These are phyloP conservation scores for Pseudeuparius sepicola DNA, from an alignment of 2,888 invertebrate species.

Conservation along the genomic window DNA sequence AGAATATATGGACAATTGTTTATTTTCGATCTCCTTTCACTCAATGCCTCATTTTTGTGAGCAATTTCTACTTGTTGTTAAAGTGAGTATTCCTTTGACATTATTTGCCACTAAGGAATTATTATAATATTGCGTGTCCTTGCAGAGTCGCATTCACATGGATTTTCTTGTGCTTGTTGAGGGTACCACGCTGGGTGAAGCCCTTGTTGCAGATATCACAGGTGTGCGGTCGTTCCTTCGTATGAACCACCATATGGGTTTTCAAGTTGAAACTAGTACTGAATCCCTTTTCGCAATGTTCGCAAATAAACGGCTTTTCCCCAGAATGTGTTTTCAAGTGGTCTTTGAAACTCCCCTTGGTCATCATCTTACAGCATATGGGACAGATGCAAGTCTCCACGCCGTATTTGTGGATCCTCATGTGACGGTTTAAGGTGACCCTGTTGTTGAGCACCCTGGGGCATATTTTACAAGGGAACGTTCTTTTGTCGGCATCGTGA, in stretches of 20 bases:
- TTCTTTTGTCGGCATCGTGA: slow-evolving; percentile 18
- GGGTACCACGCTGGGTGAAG: slow-evolving; percentile 16
- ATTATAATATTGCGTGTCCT: too few species aligned
- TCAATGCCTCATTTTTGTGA: too few species aligned
- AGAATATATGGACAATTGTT: too few species aligned
- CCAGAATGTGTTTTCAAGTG: slow-evolving; percentile 21
- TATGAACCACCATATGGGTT: slow-evolving; percentile 29
- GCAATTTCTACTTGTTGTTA: too few species aligned
- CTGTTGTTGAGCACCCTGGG: not conserved
- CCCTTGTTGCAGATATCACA: slow-evolving; percentile 19
- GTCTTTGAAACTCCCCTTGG: slow-evolving; percentile 18
- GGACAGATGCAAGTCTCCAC: slow-evolving; percentile 30
- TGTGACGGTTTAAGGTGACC: not conserved
- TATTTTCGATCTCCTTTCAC: too few species aligned
- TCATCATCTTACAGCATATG: slow-evolving; percentile 35
- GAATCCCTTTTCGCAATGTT: slow-evolving; percentile 20
- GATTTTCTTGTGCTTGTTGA: slow-evolving; percentile 20
- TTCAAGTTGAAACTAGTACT: slow-evolving; percentile 14
- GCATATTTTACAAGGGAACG: slow-evolving; percentile 1
- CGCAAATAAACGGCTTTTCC: slow-evolving; percentile 20
- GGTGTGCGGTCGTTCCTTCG: slow-evolving; percentile 34
- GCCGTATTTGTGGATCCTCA: slow-evolving; percentile 6
- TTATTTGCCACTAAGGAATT: too few species aligned
- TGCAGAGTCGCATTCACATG: too few species aligned
- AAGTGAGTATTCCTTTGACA: too few species aligned